Conservation (phyloP, 1,140 invertebrate genomes). For the Drosophila tsacasi region DNA sequence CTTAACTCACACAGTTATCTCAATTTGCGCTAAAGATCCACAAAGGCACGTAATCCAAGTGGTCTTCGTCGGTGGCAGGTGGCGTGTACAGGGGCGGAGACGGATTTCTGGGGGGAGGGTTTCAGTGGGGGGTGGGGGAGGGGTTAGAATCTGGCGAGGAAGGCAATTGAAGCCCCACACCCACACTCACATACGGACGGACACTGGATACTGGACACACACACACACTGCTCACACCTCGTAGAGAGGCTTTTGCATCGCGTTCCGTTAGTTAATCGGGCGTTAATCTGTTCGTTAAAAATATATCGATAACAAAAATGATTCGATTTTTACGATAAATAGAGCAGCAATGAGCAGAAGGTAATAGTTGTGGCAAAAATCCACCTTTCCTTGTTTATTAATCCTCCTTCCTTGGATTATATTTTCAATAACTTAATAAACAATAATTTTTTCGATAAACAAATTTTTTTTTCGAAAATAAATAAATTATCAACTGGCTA, state of each 20-base stretch:
- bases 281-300: constrained; percentile 13
- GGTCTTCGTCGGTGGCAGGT: constrained; percentile 31
- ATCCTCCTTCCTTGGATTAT: background rate
- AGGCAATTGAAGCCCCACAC: constrained; percentile 60
- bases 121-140: background rate
- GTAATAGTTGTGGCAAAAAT: background rate
- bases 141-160: constrained; percentile 17
- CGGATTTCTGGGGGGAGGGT: background rate
- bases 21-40: constrained; percentile 37
- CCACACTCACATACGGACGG: constrained; percentile 20
- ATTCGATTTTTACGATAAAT: background rate
- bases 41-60: constrained; percentile 35
- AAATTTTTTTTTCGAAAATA: too few relatives aligned
- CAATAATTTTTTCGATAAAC: too few relatives aligned
- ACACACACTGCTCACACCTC: constrained; percentile 44
- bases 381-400: background rate
- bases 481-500: too few relatives aligned
- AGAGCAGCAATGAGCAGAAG: constrained; percentile 12
- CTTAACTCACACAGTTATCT: constrained; percentile 29
- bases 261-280: constrained; percentile 23
- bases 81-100: background rate
- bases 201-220: constrained; percentile 14
- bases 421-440: too few relatives aligned
- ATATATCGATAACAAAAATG: constrained; percentile 7
- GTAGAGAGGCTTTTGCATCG: constrained; percentile 24